Evolutionary conservation across 1,140 invertebrate species (phyloP), one percentile per base, ranked within the genome.

Genomic region (Chrysopa pallens): DNA sequence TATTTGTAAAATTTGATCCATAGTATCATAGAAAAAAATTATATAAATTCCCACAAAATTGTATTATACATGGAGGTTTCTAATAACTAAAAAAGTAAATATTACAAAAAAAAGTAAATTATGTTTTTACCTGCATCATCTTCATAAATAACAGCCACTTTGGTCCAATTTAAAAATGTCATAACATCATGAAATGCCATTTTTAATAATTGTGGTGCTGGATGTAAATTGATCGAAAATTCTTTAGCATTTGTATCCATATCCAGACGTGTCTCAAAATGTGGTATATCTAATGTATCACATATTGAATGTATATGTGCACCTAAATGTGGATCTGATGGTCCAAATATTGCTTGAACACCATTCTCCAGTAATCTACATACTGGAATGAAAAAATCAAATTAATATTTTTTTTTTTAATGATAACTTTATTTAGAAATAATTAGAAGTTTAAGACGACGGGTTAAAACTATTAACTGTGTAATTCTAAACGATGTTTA

Each of bases 71-170:
- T n/a, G n/a, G n/a, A n/a, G n/a, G n/a, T n/a, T n/a, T n/a, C n/a
- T n/a, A n/a, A n/a, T n/a, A n/a, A n/a, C n/a, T n/a, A n/a, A n/a
- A n/a, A n/a, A n/a, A n/a, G n/a, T n/a, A n/a, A n/a, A n/a, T n/a
- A n/a, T n/a, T n/a, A n/a, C n/a, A n/a, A n/a, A n/a, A n/a, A n/a
- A n/a, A n/a, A n/a, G n/a, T n/a, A n/a, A n/a, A n/a, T n/a, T n/a
- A n/a, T n/a, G n/a, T n/a, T n/a, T 65, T 67, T 57, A 84, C 83
- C 80, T 48, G 79, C 77, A 59, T 84, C 78, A 53, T 91, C 84
- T 61, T 96, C 90, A 55, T 94, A 94, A 29, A 96, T 76, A 44
- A 96, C 83, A 1, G 87, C 89, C 48, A 93, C 85, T 60, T 78
- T 76, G 5, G 85, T 91, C 90, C 90, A 95, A 58, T 93, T 91